Evolutionary conservation across 2,113 vertebrate genomes (phyloP), one percentile per base, ranked within the genome.

Genomic region (Chitala chitala): DNA sequence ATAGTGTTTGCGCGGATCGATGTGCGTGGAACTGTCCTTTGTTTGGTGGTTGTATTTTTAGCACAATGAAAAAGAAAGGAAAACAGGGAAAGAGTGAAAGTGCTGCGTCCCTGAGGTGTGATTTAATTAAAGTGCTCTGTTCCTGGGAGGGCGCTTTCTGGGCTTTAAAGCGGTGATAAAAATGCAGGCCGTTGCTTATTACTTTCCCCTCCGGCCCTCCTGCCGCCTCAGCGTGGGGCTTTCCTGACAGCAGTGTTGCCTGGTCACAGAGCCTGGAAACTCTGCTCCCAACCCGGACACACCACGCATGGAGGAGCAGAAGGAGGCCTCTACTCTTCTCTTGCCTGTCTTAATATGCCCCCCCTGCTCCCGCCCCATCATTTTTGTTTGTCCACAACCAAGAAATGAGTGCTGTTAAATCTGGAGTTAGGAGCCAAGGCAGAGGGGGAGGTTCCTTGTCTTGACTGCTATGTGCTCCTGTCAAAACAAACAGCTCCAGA

Each of bases 101-200:
- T 8, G 29, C 38, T 20, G 17, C 66, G 3, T 50, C 54, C 38
- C 38, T 17, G 5, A n/a, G 61, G 61, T n/a, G 33, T 56, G 8
- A 68, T 75, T 36, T 55, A 68, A 38, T 54, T 56, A 42, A 55
- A 68, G 13, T 24, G 46, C 17, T 20, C 5, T 13, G 12, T 26
- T 66, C 38, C 54, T 22, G 9, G 9, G 24, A 48, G 54, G 42
- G 6, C 8, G 17, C 54, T n/a, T 31, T 26, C 50, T 36, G 48
- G 38, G 53, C 54, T 33, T 9, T 59, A 46, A 58, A 70, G 42
- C 15, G 54, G 38, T 33, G 31, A 31, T 69, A 26, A 70, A 69
- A 69, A 75, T 59, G 66, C 20, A 38, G 24, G 38, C 20, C 65
- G 12, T 61, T 13, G 50, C 22, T 68, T 50, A 48, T 68, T 29